Evolutionary conservation across 2,113 vertebrate genomes (phyloP), one percentile per base, ranked within the genome.

Genomic region (Parus major): DNA sequence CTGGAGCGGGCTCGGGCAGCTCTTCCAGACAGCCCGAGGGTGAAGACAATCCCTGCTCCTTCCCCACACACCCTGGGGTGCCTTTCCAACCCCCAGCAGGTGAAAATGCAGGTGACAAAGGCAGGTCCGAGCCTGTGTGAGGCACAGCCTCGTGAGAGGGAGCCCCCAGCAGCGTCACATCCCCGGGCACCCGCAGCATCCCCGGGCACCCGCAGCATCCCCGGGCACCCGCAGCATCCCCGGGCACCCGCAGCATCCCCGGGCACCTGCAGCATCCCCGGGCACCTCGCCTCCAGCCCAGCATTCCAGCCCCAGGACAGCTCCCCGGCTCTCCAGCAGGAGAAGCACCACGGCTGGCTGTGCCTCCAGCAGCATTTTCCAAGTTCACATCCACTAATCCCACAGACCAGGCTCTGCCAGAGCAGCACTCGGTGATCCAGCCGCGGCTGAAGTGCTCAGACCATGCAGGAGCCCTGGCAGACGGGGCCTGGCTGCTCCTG

Each of bases 1-100:
- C 65, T 70, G 60, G 24, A 28, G 50, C 2, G 19, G 61, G 50
- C 42, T 23, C 41, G 3, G 2, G 3, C 20, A 24, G 75, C 53
- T 55, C 21, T 17, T 46, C 47, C 69, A 72, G 35, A 24, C 16
- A 63, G 7, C 14, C 41, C 29, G 3, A 46, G 59, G 87, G 27
- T 15, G 64, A 50, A 33, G 33, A 47, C 0, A 35, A 53, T 1
- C 49, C 78, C 78, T 61, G 75, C 36, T 82, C 55, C 82, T 60
- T 80, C 55, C 57, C 65, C 2, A 49, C 35, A 1, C 0, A 1
- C 8, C 15, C 53, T 10, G 19, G 8, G 46, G 15, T 2, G 50
- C 15, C 24, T 82, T 39, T 15, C 11, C 33, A 64, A 3, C 42
- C 75, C 22, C 17, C 1, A 1, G 11, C 24, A 18, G 55, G 53